Evolutionary conservation across 2,113 vertebrate species (phyloP), one percentile per base, ranked within the genome.

Genomic region (Anseranas semipalmata): DNA sequence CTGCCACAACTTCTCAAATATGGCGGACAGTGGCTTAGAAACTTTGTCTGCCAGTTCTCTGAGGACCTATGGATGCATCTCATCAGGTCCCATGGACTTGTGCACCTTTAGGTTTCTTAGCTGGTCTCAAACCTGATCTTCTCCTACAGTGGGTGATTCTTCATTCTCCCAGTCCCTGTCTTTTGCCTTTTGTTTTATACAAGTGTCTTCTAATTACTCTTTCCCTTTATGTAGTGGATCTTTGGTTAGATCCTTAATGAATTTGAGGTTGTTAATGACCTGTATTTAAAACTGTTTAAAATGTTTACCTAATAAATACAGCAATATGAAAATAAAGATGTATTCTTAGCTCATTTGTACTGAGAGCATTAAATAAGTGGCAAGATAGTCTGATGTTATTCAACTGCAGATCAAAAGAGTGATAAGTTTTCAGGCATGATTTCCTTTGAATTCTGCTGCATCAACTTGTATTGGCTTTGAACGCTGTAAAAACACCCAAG

Each of bases 401-500:
- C 12, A 83, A 15, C 12, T 77, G 14, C 14, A 55, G 32, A 46
- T 70, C 10, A 65, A 72, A 79, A 46, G 25, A 45, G 22, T 1
- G 2, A 2, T 53, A 55, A 55, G 9, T 74, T 95, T 89, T 78
- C 41, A 71, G 73, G 10, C 24, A 3, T 70, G 27, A 28, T 80
- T 92, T 92, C 30, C 43, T 83, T 62, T 25, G 27, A 76, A 17
- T 18, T 58, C 6, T 80, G 20, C 5, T 60, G 6, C n/a, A 52
- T 67, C 46, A 35, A 3, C 22, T 41, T 82, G 21, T 19, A 12
- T 75, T 62, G 48, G 20, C 41, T 74, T 62, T 83, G 41, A 62
- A 14, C 39, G 27, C 55, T 67, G n/a, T 30, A 59, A 67, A 46
- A 83, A 32, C 10, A 10, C 20, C 18, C 0, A 0, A 1, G 1